Conservation (phyloP, 2,888 invertebrate species). For the Cylloceria caligata region DNA sequence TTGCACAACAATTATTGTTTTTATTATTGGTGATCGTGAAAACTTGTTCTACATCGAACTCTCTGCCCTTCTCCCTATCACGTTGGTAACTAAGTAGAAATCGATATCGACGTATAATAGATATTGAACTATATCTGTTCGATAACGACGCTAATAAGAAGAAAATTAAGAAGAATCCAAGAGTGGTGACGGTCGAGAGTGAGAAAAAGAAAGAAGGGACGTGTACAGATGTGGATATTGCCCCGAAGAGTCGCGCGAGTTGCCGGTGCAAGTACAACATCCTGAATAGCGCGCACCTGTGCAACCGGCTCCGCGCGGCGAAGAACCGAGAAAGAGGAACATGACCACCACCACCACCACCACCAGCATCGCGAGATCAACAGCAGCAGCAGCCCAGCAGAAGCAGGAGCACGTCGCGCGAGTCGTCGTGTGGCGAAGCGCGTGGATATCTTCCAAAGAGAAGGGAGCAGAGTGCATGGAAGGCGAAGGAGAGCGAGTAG, state of each 20-base stretch:
- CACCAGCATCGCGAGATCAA: constrained; percentile 8
- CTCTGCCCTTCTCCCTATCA: not conserved
- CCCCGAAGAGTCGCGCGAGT: constrained; percentile 54
- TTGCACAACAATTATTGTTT: not conserved
- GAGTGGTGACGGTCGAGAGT: constrained; percentile 41
- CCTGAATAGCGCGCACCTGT: constrained; percentile 71
- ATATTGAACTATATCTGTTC: constrained; percentile 15
- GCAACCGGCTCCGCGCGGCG: constrained; percentile 69
- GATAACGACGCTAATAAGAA: constrained; percentile 26
- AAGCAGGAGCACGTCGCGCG: constrained; percentile 64
- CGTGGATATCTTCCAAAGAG: constrained; percentile 66
- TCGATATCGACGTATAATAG: constrained; percentile 19
- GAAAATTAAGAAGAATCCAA: constrained; percentile 32
- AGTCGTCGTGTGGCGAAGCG: constrained; percentile 71
- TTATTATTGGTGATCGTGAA: not conserved
- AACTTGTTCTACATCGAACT: not conserved
- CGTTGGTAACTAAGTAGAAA: constrained; percentile 10
- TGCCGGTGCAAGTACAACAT: constrained; percentile 60
- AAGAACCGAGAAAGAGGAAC: constrained; percentile 62
- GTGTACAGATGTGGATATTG: constrained; percentile 24
- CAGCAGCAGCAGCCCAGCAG: constrained; percentile 43
- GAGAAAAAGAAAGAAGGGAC: constrained; percentile 21
- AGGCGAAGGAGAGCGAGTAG: constrained; percentile 34
- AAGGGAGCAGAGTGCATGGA: constrained; percentile 60
- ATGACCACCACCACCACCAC: constrained; percentile 51